phyloP scores from a whole-genome alignment of 2,797 vertebrate species.

The Falco columbarius region DNA sequence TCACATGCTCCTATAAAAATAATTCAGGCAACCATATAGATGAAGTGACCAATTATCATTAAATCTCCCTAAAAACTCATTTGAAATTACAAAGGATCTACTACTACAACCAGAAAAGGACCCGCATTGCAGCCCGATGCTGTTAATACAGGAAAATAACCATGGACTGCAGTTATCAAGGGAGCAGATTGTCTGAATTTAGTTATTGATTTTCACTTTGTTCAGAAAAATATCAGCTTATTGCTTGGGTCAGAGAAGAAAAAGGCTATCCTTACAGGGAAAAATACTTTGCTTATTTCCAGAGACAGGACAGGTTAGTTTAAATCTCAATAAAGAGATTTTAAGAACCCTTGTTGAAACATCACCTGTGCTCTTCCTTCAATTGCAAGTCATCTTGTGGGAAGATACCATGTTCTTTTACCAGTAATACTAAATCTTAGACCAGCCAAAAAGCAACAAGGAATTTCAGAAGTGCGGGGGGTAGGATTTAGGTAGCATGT shows the following conservation, averaged over 20 bases:
- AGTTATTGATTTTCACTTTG: constrained; percentile 35
- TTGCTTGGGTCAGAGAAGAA: constrained; percentile 2
- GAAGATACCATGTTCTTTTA: neutral
- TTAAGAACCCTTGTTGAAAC: neutral
- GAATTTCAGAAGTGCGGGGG: neutral
- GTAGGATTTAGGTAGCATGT: fast-evolving
- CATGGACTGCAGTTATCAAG: neutral
- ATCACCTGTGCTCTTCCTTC: neutral
- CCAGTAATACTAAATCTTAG: neutral
- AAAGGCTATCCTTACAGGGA: neutral
- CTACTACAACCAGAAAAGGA: neutral
- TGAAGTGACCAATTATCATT: neutral
- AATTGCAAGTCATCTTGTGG: neutral
- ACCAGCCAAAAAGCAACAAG: neutral
- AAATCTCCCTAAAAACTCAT: neutral
- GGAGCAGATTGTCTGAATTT: neutral
- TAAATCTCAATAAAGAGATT: neutral
- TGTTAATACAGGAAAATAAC: neutral
- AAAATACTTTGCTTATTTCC: constrained; percentile 5
- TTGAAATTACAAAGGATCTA: neutral
- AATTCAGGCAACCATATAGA: neutral
- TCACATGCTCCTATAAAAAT: neutral
- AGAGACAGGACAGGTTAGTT: neutral
- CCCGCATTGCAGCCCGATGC: neutral
- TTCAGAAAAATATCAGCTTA: constrained; percentile 24